These are phyloP conservation scores for Leuciscus idus DNA, from an alignment of 2,113 vertebrate genomes.

Conservation along the genomic window DNA sequence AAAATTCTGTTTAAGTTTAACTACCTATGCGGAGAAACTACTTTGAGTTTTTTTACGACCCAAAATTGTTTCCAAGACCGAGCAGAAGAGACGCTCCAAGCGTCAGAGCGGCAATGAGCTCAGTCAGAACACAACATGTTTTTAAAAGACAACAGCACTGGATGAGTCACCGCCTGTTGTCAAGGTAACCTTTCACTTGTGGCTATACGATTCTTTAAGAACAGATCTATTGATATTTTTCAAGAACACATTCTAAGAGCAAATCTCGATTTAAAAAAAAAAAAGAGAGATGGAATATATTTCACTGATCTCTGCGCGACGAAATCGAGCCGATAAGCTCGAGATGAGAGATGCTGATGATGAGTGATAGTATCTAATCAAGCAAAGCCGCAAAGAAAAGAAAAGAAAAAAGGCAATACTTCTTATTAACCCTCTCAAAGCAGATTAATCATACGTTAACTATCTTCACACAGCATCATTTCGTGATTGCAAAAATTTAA, in stretches of 20 bases:
- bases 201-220: conserved; percentile 48
- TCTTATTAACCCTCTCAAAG: neutral
- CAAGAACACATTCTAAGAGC: neutral
- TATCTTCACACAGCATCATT: neutral
- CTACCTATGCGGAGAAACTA: neutral
- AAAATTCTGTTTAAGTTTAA: neutral
- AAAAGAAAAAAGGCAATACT: neutral
- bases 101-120: conserved; percentile 38
- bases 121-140: conserved; percentile 55
- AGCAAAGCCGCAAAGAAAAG: neutral
- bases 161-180: conserved; percentile 79
- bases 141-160: conserved; percentile 60
- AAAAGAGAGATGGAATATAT: neutral
- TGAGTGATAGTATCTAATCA: conserved; percentile 3
- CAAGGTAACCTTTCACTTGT: conserved; percentile 71
- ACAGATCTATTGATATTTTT: neutral
- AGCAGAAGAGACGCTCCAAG: conserved; percentile 6
- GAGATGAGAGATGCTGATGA: neutral
- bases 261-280: neutral
- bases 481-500: neutral
- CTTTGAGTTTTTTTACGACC: neutral
- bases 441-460: neutral
- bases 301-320: neutral
- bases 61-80: neutral
- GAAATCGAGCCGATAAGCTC: neutral